These are phyloP conservation scores for Desoria tigrina DNA, from an alignment of 2,888 invertebrate species.

Conservation along the genomic window DNA sequence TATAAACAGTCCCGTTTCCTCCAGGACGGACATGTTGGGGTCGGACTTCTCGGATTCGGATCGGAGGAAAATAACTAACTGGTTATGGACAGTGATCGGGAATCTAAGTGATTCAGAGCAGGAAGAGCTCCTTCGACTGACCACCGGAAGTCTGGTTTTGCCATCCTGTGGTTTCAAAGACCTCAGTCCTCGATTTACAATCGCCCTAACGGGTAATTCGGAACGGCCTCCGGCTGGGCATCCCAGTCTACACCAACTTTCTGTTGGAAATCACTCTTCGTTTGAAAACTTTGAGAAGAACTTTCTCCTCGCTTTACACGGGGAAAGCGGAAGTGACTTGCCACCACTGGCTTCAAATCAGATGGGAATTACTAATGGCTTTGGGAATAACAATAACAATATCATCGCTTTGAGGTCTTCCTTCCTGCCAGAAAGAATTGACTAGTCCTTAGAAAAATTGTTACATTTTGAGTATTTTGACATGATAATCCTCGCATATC, in stretches of 20 bases:
- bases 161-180: slow-evolving; percentile 8
- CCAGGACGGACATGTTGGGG: too few relatives aligned
- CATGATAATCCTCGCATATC: too few relatives aligned
- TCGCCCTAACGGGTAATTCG: background rate
- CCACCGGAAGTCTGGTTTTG: slow-evolving; percentile 1
- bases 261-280: background rate
- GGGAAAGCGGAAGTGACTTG: too few relatives aligned
- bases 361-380: too few relatives aligned
- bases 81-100: slow-evolving; percentile 8
- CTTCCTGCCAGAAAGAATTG: too few relatives aligned
- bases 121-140: slow-evolving; percentile 9
- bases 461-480: too few relatives aligned
- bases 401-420: too few relatives aligned
- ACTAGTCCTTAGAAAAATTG: too few relatives aligned
- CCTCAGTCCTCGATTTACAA: slow-evolving; percentile 6
- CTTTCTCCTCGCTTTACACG: background rate
- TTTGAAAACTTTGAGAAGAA: slow-evolving; percentile 8
- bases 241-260: background rate
- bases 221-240: background rate
- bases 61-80: background rate
- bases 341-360: too few relatives aligned
- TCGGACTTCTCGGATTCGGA: background rate
- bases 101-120: slow-evolving; percentile 5
- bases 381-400: too few relatives aligned
- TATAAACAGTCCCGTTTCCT: too few relatives aligned